Evolutionary conservation across 1,140 invertebrate genomes (phyloP).

Genomic region (Lethrus apterus): DNA sequence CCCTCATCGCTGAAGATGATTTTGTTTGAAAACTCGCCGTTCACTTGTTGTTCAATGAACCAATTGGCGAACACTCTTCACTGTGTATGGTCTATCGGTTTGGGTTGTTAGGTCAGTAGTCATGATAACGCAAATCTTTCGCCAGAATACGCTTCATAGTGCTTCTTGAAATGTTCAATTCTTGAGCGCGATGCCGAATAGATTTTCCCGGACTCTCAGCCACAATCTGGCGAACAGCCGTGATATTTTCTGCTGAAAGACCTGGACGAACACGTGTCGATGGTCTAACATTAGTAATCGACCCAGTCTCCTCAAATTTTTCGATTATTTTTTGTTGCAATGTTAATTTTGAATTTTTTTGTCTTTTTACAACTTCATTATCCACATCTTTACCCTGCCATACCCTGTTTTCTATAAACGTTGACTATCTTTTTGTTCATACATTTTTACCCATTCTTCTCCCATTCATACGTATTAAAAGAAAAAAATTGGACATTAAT

Average conservation of each 20-base stretch:
- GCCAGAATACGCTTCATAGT: constrained; percentile 24
- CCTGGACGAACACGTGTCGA: constrained; percentile 14
- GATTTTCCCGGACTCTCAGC: constrained; percentile 28
- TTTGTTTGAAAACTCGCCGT: too few relatives aligned
- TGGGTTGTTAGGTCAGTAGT: constrained; percentile 24
- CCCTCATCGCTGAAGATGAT: too few relatives aligned
- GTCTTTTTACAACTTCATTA: too few relatives aligned
- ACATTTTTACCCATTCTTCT: too few relatives aligned
- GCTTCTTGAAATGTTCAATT: constrained; percentile 29
- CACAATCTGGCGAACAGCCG: constrained; percentile 27
- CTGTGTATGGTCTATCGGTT: constrained; percentile 23
- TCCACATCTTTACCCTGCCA: too few relatives aligned
- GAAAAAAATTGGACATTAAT: too few relatives aligned
- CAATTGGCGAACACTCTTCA: constrained; percentile 19
- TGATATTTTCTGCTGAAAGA: constrained; percentile 22
- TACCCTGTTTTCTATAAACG: too few relatives aligned
- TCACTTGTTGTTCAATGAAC: constrained; percentile 20
- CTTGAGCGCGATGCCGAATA: constrained; percentile 27
- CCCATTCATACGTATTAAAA: too few relatives aligned
- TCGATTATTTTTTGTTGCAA: constrained; percentile 29
- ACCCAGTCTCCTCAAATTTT: constrained; percentile 24
- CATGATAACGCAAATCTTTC: constrained; percentile 22
- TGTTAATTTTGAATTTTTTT: too few relatives aligned
- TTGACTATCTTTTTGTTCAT: too few relatives aligned
- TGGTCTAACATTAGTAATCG: constrained; percentile 16